Conservation (phyloP, 1,140 invertebrate genomes). For the Venustaconcha ellipsiformis region DNA sequence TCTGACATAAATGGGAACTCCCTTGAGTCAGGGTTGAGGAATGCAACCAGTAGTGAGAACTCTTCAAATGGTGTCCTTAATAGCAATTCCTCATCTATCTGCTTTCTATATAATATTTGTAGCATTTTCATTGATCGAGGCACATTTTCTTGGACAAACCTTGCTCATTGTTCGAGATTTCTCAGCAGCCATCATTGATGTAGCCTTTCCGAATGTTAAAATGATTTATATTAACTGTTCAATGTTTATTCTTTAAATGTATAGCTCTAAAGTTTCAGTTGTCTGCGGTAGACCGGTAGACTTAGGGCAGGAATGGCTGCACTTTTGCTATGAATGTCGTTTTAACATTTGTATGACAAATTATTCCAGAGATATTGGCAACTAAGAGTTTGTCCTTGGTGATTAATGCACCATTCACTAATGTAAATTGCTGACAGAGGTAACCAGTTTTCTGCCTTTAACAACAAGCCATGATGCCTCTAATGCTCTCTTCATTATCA, state of each 20-base stretch:
- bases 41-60: constrained; percentile 1
- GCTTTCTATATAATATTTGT: not conserved
- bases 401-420: too few species aligned
- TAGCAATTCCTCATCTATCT: not conserved
- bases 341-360: too few species aligned
- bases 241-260: constrained; percentile 7
- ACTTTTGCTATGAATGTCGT: constrained; percentile 1
- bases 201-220: constrained; percentile 14
- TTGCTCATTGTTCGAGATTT: constrained; percentile 9
- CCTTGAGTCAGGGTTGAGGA: too few species aligned
- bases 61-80: constrained; percentile 3
- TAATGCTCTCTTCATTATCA: too few species aligned
- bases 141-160: not conserved
- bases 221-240: constrained; percentile 2
- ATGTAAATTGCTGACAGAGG: too few species aligned
- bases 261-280: not conserved
- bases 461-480: too few species aligned
- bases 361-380: too few species aligned
- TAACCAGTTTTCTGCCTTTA: too few species aligned
- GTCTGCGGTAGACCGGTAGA: too few species aligned
- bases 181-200: constrained; percentile 4
- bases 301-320: constrained; percentile 6
- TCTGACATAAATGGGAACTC: too few species aligned
- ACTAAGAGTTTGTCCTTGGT: too few species aligned
- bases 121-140: not conserved